Evolutionary conservation across 2,113 vertebrate genomes (phyloP), one percentile per base, ranked within the genome.

Genomic region (Ophiodon elongatus): DNA sequence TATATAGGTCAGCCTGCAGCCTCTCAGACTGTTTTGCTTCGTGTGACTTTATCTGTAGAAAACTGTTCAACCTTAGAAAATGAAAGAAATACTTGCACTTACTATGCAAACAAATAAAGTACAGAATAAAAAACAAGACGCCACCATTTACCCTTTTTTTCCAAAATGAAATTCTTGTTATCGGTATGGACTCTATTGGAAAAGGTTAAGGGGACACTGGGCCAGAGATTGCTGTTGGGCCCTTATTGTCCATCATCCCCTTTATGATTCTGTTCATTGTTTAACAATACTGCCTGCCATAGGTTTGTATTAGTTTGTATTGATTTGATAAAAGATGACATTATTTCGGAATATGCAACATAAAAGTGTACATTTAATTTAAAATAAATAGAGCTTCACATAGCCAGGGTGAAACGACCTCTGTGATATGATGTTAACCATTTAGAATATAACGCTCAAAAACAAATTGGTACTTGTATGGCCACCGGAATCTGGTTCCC

Each of bases 1-100:
- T 73, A 76, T 72, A 29, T 63, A 31, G 72, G 43, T 77, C 75
- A 66, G 39, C 59, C 13, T 56, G 50, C 45, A 69, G 80, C 59
- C 50, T 27, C 31, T 50, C 21, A 3, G 4, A 17, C 33, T 45
- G 29, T 15, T 47, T 13, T 31, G 47, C 59, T 37, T 21, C 52
- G 19, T 33, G 54, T 63, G 67, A 69, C 29, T 68, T 68, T 6
- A 60, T 68, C 23, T 17, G 8, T 47, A 17, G 33, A 33, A 69
- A 37, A 27, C 23, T 11, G 65, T 7, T 8, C 56, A 41, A 17
- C 5, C 6, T 37, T 23, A 50, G 21, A 54, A 33, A 66, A 66
- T 9, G 45, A 75, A 37, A 54, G 33, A 39, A 37, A 72, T 33
- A 27, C n/a, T 39, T 27, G 17, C 41, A 27, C 25, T 71, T 8